Percentiles rank a stretch among this genome's conserved stretches.
These are phyloP conservation scores for Hypsibius dujardini DNA, from an alignment of 1,140 invertebrate genomes.

Conservation along the genomic window DNA sequence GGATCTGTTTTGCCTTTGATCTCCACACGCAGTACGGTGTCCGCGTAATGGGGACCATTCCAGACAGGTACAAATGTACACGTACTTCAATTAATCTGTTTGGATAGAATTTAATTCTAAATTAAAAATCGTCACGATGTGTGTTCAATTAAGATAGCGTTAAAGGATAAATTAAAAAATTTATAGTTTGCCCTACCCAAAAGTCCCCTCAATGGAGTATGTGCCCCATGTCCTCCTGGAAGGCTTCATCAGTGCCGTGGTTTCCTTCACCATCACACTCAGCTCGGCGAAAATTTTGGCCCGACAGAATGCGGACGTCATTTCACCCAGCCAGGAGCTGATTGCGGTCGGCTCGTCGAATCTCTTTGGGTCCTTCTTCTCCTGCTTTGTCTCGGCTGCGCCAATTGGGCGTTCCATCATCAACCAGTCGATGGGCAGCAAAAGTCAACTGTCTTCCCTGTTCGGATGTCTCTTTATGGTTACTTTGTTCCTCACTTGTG, in stretches of 20 bases:
- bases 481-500: neutral
- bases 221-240: neutral
- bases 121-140: neutral
- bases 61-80: neutral
- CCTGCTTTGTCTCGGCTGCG: constrained; percentile 8
- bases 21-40: neutral
- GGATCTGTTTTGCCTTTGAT: neutral
- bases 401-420: constrained; percentile 7
- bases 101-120: neutral
- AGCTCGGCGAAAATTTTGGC: constrained; percentile 1
- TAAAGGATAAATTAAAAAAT: neutral
- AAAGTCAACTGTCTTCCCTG: constrained; percentile 2
- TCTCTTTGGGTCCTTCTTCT: constrained; percentile 10
- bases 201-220: neutral
- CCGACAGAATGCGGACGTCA: neutral
- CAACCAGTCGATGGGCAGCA: constrained; percentile 18
- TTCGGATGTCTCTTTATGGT: constrained; percentile 14
- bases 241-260: neutral
- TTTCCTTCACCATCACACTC: neutral
- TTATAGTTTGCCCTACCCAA: neutral
- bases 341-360: constrained; percentile 7
- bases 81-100: neutral
- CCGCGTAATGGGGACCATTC: neutral
- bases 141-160: neutral
- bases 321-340: constrained; percentile 2